phyloP scores from a whole-genome alignment of 1,140 invertebrate genomes.

The Procambarus clarkii region DNA sequence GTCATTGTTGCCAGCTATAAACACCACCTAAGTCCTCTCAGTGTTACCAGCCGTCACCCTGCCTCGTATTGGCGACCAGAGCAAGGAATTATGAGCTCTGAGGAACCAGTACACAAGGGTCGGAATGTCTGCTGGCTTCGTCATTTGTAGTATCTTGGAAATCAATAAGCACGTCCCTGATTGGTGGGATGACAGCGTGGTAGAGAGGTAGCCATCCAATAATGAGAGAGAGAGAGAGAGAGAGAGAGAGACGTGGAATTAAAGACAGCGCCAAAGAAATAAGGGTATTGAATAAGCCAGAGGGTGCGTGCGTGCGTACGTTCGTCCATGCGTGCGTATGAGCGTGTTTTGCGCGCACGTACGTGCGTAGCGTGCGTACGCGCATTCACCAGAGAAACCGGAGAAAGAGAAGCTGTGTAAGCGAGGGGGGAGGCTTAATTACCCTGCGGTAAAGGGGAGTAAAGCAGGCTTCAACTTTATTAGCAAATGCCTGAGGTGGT shows the following conservation, averaged over 20 bases:
- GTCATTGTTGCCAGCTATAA: not conserved
- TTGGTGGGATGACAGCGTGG: not conserved
- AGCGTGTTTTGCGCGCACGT: too few species aligned
- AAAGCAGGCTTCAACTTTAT: slow-evolving; percentile 22
- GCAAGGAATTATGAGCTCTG: not conserved
- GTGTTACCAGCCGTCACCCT: not conserved
- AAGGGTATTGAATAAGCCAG: too few species aligned
- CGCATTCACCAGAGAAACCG: too few species aligned
- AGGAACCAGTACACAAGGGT: not conserved
- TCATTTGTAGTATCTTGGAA: not conserved
- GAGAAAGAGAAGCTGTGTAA: slow-evolving; percentile 8
- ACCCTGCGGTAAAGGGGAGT: slow-evolving; percentile 26
- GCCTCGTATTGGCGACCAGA: not conserved
- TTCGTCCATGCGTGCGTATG: too few species aligned
- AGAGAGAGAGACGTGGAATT: too few species aligned
- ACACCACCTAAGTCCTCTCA: not conserved
- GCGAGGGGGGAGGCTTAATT: slow-evolving; percentile 24
- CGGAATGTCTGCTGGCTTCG: not conserved
- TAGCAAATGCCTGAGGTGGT: not conserved
- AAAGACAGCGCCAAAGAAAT: too few species aligned
- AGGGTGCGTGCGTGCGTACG: too few species aligned
- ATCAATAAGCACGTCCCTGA: slow-evolving; percentile 26
- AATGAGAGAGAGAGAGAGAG: not conserved
- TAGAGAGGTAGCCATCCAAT: slow-evolving; percentile 1
- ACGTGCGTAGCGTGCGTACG: too few species aligned